A percentile compares a stretch with the other conserved stretches of the same genome.
Evolutionary conservation across 2,113 vertebrate species (phyloP).

Genomic region (Phylloscopus trochiloides): DNA sequence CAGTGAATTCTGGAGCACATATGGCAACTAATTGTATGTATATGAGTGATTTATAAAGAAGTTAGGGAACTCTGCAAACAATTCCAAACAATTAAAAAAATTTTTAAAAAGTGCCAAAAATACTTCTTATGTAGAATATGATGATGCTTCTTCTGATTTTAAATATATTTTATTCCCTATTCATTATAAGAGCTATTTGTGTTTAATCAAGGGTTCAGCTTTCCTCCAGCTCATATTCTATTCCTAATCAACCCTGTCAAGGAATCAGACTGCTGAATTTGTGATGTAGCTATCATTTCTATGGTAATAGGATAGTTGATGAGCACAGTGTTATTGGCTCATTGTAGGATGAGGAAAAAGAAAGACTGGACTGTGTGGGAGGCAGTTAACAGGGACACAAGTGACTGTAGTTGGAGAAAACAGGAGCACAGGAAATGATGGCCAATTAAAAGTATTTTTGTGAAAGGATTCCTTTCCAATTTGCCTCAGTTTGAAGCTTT

Average conservation of each 20-base stretch:
- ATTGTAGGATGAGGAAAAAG: neutral
- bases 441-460: constrained; percentile 19
- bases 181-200: constrained; percentile 20
- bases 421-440: neutral
- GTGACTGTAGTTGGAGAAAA: neutral
- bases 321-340: neutral
- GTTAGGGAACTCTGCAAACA: neutral
- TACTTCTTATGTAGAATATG: neutral
- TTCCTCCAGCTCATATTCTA: constrained; percentile 38
- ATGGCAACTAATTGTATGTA: neutral
- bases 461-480: neutral
- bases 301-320: constrained; percentile 50
- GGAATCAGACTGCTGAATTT: constrained; percentile 47
- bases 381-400: neutral
- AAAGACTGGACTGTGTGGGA: neutral
- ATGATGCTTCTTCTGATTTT: neutral
- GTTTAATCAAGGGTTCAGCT: constrained; percentile 49
- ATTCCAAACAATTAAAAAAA: neutral
- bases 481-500: neutral
- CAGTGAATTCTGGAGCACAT: neutral
- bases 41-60: neutral
- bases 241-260: constrained; percentile 45
- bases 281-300: constrained; percentile 39
- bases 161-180: constrained; percentile 2
- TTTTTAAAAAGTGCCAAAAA: neutral